These are phyloP conservation scores for Tachyglossus aculeatus DNA, from an alignment of 2,797 vertebrate genomes.

Conservation along the genomic window DNA sequence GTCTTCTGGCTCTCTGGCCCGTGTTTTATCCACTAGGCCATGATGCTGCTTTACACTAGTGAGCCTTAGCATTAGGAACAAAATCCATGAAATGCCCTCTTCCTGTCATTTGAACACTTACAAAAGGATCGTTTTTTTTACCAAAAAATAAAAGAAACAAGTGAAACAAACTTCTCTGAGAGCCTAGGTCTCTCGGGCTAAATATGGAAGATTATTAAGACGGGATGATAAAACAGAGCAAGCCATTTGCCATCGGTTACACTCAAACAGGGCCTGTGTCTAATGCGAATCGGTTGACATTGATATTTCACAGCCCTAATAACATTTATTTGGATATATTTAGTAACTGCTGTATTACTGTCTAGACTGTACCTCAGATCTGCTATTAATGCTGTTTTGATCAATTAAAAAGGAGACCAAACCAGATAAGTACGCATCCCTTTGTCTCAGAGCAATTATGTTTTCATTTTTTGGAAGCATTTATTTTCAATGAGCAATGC, in stretches of 20 bases:
- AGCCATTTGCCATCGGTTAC: constrained; percentile 51
- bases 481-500: constrained; percentile 14
- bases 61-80: too few species aligned
- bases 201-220: constrained; percentile 31
- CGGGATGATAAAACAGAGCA: constrained; percentile 35
- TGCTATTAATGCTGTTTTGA: constrained; percentile 19
- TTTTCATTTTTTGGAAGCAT: constrained; percentile 51
- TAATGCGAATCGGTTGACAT: constrained; percentile 11
- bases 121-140: too few species aligned
- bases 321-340: constrained; percentile 33
- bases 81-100: too few species aligned
- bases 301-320: constrained; percentile 11
- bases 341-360: constrained; percentile 41
- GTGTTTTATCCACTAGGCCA: too few species aligned
- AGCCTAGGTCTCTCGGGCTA: constrained; percentile 5
- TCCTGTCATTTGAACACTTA: too few species aligned
- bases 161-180: constrained; percentile 30
- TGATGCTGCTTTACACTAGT: too few species aligned
- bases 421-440: background rate
- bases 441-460: constrained; percentile 25
- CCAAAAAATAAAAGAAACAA: too few species aligned
- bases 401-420: constrained; percentile 38
- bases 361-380: constrained; percentile 28
- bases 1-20: too few species aligned
- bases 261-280: constrained; percentile 38